Percentiles rank a stretch among this genome's conserved stretches.
phyloP scores from a whole-genome alignment of 1,140 invertebrate species.

The Drosophila guanche region DNA sequence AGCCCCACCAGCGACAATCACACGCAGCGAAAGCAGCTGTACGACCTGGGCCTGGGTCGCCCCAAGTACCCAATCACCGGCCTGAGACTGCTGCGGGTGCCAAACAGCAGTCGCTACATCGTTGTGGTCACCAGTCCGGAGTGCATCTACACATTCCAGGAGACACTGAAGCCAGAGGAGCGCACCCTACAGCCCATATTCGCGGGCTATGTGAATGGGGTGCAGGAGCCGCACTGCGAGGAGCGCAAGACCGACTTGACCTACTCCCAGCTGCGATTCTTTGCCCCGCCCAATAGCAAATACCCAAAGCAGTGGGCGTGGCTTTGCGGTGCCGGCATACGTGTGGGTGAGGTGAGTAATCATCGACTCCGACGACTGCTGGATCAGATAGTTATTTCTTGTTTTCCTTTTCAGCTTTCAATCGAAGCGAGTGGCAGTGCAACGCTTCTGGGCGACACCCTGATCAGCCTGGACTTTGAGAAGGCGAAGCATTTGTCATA shows the following conservation, averaged over 20 bases:
- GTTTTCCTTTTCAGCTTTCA: conserved; percentile 39
- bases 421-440: conserved; percentile 36
- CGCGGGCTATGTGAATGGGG: conserved; percentile 88
- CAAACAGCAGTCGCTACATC: conserved; percentile 88
- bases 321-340: conserved; percentile 85
- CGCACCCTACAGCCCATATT: conserved; percentile 90
- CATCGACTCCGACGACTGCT: background rate
- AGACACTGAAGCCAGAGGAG: conserved; percentile 89
- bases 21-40: conserved; percentile 95
- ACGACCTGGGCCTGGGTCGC: conserved; percentile 91
- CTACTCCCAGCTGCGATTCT: conserved; percentile 93
- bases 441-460: conserved; percentile 55
- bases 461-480: conserved; percentile 67
- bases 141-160: conserved; percentile 94
- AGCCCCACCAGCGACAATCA: conserved; percentile 88
- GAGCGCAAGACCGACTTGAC: conserved; percentile 90
- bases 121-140: conserved; percentile 93
- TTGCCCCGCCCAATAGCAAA: conserved; percentile 87
- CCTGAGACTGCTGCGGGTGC: conserved; percentile 91
- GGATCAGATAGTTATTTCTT: too few relatives aligned
- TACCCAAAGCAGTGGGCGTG: conserved; percentile 93
- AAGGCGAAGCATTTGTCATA: conserved; percentile 62
- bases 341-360: conserved; percentile 63
- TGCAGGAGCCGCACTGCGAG: conserved; percentile 80
- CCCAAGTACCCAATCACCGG: conserved; percentile 92